Evolutionary conservation across 2,888 invertebrate genomes (phyloP), one percentile per base, ranked within the genome.

Genomic region (Pachydiplax longipennis): DNA sequence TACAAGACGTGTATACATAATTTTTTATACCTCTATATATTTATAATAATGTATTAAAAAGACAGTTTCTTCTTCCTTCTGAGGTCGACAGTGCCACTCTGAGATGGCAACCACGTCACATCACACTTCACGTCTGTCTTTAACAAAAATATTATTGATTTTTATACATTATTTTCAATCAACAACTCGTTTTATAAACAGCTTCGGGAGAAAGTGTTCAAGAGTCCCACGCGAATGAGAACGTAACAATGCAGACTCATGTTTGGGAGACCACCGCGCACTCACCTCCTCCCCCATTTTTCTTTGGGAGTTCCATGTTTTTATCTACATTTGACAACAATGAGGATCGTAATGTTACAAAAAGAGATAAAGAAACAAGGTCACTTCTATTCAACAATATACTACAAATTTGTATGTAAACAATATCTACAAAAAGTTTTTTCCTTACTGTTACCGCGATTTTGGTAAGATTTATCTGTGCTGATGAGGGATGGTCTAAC

Each of bases 1-100:
- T 87, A 87, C 87, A 87, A 87, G 87, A 87, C 61, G 87, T 87
- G 87, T 87, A 87, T 87, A 87, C 87, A 87, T 87, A 87, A 87
- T 61, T 73, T 53, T 87, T 87, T 87, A 87, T 87, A 58, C 61
- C 87, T 87, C 87, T 87, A 87, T 87, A 87, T 87, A 87, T 87
- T 87, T 87, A 87, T 87, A 87, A 87, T 87, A 87, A 87, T 61
- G 87, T 87, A 87, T 87, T 87, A 87, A 61, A 87, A 87, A 87
- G 87, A 87, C 87, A 87, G 87, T 87, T 87, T 87, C 53, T 87
- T 87, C 53, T 53, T 53, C 18, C 53, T n/a, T 53, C 53, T 81
- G 87, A 87, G 87, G 87, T 87, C 87, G 87, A 87, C 87, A 37
- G 87, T 87, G 61, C 87, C 87, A 87, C 87, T 87, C 35, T 31